Conservation (phyloP, 2,888 invertebrate species). For the Maniola hyperantus region DNA sequence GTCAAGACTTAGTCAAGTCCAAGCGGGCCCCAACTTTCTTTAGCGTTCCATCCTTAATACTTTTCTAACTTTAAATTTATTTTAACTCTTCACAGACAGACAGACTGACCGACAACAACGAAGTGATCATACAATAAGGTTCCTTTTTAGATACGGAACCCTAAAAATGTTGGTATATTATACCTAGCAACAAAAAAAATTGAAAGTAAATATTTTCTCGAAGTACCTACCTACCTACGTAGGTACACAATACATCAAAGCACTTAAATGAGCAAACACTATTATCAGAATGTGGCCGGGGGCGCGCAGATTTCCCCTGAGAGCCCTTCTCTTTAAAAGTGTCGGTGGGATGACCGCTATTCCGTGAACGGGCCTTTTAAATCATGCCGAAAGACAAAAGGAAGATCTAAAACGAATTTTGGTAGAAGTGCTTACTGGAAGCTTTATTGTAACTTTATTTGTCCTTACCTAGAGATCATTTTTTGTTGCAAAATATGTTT, state of each 20-base stretch:
- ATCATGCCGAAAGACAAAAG: slow-evolving; percentile 39
- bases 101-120: too few species aligned
- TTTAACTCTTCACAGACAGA: too few species aligned
- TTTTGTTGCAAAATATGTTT: too few species aligned
- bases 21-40: too few species aligned
- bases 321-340: slow-evolving; percentile 74
- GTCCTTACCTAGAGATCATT: too few species aligned
- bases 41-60: too few species aligned
- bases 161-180: background rate
- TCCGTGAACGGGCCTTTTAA: slow-evolving; percentile 37
- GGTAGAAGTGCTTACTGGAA: slow-evolving; percentile 29
- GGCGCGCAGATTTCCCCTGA: slow-evolving; percentile 77
- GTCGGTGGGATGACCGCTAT: slow-evolving; percentile 66
- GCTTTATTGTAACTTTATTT: slow-evolving; percentile 14
- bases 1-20: too few species aligned
- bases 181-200: background rate
- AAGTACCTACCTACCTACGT: slow-evolving; percentile 46
- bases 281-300: slow-evolving; percentile 66
- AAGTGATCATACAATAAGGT: too few species aligned
- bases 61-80: too few species aligned
- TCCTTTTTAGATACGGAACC: too few species aligned
- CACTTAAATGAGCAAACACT: slow-evolving; percentile 81
- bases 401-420: slow-evolving; percentile 34
- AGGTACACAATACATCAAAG: slow-evolving; percentile 65
- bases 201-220: slow-evolving; percentile 11